Evolutionary conservation across 2,888 invertebrate genomes (phyloP).

Genomic region (Hypselothyrea guttata): DNA sequence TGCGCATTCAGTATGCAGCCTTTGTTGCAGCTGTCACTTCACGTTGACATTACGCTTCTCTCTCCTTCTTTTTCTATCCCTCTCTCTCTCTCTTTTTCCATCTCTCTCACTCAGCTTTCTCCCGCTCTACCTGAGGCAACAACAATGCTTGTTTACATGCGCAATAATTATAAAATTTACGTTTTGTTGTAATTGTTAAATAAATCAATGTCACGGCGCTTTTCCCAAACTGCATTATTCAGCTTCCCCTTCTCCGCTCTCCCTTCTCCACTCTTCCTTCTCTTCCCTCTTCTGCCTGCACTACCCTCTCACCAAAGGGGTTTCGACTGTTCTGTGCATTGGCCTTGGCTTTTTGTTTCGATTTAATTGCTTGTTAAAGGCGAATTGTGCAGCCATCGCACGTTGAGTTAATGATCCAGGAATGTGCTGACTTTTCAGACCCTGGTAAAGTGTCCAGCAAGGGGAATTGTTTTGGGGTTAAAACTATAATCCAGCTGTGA

Average conservation of each 20-base stretch:
- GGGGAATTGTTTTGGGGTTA: neutral
- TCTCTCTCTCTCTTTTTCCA: neutral
- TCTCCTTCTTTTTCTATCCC: slow-evolving; percentile 1
- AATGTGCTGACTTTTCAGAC: slow-evolving; percentile 70
- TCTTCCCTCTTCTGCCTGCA: neutral
- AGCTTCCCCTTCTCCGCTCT: slow-evolving; percentile 2
- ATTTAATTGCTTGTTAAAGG: slow-evolving; percentile 78
- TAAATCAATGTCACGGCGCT: slow-evolving; percentile 72
- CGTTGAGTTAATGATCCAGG: slow-evolving; percentile 72
- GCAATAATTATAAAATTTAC: slow-evolving; percentile 78
- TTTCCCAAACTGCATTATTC: slow-evolving; percentile 53
- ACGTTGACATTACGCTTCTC: slow-evolving; percentile 62
- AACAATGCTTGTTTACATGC: slow-evolving; percentile 67
- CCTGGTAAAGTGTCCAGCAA: slow-evolving; percentile 34
- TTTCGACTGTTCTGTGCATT: slow-evolving; percentile 37
- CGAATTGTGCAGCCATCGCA: slow-evolving; percentile 71
- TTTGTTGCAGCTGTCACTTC: slow-evolving; percentile 71
- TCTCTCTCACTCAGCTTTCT: slow-evolving; percentile 1
- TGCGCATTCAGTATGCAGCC: slow-evolving; percentile 30
- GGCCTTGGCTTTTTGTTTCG: slow-evolving; percentile 74
- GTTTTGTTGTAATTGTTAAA: slow-evolving; percentile 73
- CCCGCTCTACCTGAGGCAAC: slow-evolving; percentile 4
- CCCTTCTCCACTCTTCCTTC: neutral
- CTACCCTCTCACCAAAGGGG: slow-evolving; percentile 9
- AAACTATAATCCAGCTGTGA: neutral